Evolutionary conservation across 2,888 invertebrate species (phyloP), one percentile per base, ranked within the genome.

Genomic region (Parnassius smintheus): DNA sequence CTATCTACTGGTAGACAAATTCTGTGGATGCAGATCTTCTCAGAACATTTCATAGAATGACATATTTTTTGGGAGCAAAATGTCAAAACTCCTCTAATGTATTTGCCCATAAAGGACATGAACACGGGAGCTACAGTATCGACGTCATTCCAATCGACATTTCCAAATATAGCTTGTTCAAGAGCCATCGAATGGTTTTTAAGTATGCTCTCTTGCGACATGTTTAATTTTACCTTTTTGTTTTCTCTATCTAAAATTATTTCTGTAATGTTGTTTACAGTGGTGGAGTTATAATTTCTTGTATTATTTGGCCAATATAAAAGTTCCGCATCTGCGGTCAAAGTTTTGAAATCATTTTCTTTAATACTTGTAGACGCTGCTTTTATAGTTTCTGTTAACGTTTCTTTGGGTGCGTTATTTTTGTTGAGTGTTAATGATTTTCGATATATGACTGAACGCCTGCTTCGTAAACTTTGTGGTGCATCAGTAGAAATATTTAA

Each of bases 51-150:
- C 81, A 91, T 85, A 42, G 91, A 91, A 70, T 87, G 88, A 64
- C 91, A 91, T 67, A 80, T 70, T 55, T 67, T 79, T 61, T 84
- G 73, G 2, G 91, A 89, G 67, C 91, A 91, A 67, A 91, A 86
- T 50, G 91, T 89, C 68, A 91, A 71, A 56, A 83, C 74, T 22
- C 91, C 91, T 62, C 71, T 80, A n/a, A 88, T 78, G 68, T 91
- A 87, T 81, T 91, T 91, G 11, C 91, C 91, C 9, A 90, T 78
- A 66, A 89, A 88, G 10, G 88, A 87, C 71, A 88, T 77, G 63
- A 91, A 88, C 11, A 83, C 82, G 18, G 89, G 88, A 12, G 81
- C 85, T 9, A 90, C 81, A n/a, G 80, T 75, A 62, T 84, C 85
- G 3, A 89, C 75, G 62, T 91, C 86, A 65, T 86, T 77, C 91